A percentile compares a stretch with the other conserved stretches of the same genome.
Conservation (phyloP, 1,140 invertebrate genomes). For the Ephestia elutella region DNA sequence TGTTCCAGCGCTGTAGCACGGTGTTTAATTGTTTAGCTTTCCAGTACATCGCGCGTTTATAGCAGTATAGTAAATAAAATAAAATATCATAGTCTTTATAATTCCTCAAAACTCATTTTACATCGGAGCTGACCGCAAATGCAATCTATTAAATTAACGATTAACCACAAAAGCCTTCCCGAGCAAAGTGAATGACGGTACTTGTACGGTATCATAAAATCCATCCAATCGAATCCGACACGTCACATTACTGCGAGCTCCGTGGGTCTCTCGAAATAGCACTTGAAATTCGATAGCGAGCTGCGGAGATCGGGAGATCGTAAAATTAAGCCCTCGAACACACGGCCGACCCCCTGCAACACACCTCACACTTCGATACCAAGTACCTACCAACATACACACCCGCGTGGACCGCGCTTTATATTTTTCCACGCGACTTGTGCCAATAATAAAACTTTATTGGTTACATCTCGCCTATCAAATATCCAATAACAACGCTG, state of each 20-base stretch:
- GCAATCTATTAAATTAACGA: conserved; percentile 52
- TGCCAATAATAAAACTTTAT: conserved; percentile 54
- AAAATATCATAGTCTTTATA: not conserved
- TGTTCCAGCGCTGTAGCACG: too few species aligned
- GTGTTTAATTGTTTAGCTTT: too few species aligned
- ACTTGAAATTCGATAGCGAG: conserved; percentile 66
- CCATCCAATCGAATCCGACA: conserved; percentile 64
- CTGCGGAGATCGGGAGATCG: conserved; percentile 52
- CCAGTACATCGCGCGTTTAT: too few species aligned
- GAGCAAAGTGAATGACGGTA: conserved; percentile 33
- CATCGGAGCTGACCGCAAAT: conserved; percentile 31
- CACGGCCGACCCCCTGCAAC: conserved; percentile 33
- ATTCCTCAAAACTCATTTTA: not conserved
- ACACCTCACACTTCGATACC: conserved; percentile 15
- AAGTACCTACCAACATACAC: too few species aligned
- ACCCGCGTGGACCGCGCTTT: conserved; percentile 28
- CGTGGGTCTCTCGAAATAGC: conserved; percentile 57
- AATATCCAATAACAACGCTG: conserved; percentile 42
- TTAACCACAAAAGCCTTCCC: conserved; percentile 42
- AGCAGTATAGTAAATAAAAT: not conserved
- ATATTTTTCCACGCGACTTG: conserved; percentile 36
- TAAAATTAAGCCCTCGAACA: conserved; percentile 59
- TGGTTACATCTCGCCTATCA: conserved; percentile 46
- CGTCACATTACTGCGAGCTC: conserved; percentile 54
- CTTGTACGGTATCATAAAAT: conserved; percentile 58